phyloP scores from a whole-genome alignment of 2,113 vertebrate species.

The Falco punctatus region DNA sequence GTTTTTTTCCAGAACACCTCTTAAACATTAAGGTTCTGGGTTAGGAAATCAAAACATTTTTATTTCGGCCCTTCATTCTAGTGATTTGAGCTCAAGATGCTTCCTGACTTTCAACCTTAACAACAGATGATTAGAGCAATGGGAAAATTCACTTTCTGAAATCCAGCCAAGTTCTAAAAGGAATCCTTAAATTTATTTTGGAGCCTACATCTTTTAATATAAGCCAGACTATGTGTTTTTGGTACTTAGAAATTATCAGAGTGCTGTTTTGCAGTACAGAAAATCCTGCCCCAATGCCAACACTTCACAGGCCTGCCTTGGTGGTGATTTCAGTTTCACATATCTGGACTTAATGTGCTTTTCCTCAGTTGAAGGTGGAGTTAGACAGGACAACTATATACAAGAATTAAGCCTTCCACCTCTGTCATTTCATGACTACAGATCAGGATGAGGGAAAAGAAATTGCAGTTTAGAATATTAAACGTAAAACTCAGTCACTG shows the following conservation, averaged over 20 bases:
- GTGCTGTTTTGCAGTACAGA: neutral
- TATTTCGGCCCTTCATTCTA: neutral
- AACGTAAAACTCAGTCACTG: neutral
- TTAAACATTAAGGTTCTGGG: neutral
- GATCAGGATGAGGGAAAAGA: neutral
- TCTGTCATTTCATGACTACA: neutral
- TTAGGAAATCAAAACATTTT: neutral
- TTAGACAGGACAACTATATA: neutral
- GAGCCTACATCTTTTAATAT: neutral
- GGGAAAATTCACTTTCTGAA: neutral
- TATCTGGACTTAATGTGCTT: neutral
- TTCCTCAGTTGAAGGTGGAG: neutral
- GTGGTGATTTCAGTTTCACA: neutral
- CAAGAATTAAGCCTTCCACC: neutral
- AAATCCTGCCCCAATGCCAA: neutral
- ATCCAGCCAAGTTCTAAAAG: neutral
- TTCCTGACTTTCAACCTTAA: neutral
- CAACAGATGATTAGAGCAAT: neutral
- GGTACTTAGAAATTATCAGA: neutral
- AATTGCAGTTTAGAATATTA: neutral
- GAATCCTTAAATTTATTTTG: neutral
- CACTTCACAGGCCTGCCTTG: neutral
- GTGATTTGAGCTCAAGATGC: neutral
- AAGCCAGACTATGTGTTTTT: neutral
- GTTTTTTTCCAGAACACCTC: neutral